Evolutionary conservation across 35 echinoderm and acorn worm genomes (phyloP), one percentile per base, ranked within the genome.

Genomic region (Heliocidaris tuberculata): DNA sequence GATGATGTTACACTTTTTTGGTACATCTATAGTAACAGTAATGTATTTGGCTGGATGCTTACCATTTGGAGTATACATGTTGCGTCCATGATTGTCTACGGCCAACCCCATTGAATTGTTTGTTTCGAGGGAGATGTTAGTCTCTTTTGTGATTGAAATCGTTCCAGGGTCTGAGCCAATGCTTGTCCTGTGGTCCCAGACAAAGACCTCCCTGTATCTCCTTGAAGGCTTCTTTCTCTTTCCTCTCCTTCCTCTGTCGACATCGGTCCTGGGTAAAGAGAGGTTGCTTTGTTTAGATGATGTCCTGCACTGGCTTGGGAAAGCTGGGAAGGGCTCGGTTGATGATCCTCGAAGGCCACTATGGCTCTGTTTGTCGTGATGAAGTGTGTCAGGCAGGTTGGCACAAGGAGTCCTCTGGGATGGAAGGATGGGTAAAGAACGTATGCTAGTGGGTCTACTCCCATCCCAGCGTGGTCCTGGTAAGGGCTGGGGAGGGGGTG

Each of bases 181-280:
- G 13, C 29, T 93, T 29, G 91, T 49, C 13, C 13, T 59, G 91
- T 93, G 91, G 48, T 93, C 91, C 91, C 91, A 93, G 17, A 93
- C 91, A 93, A 93, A 93, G n/a, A 93, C 47, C 30, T 49, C 31
- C 29, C 50, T 49, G 29, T 31, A 49, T 93, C 91, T 93, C 47
- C 50, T 49, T 2, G 50, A 49, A 48, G 91, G 50, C 48, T 93
- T 93, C 50, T 48, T 93, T 27, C 91, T 93, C 91, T 59, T 89
- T 89, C 31, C 32, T 31, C 29, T 89, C 31, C 87, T 89, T 48
- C 87, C 47, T 15, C 31, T 48, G 47, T 7, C 24, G 12, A 42
- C 47, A 48, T 89, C 87, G 11, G 16, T 42, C 47, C 47, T 89
- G 31, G 31, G 87, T 42, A 89, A 31, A 42, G 87, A 42, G 87